Evolutionary conservation across 2,797 vertebrate species (phyloP).

Genomic region (Paratrypauchen microcephalus): DNA sequence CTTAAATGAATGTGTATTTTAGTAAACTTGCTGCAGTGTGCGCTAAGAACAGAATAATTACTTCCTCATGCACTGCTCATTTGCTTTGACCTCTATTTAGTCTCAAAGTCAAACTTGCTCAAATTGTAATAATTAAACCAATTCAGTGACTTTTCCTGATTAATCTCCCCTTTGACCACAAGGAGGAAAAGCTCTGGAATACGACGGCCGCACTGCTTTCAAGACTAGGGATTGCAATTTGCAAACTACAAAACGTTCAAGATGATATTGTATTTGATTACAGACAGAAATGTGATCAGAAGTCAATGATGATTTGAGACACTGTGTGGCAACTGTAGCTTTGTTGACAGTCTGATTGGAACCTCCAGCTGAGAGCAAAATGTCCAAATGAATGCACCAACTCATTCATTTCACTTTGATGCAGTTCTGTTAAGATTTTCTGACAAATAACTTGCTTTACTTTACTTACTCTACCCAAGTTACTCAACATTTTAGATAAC

Average conservation of each 20-base stretch:
- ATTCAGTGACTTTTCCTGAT: neutral
- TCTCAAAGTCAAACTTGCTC: slow-evolving; percentile 3
- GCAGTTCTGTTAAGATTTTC: no score
- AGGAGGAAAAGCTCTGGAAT: neutral
- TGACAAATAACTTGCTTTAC: no score
- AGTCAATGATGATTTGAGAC: no score
- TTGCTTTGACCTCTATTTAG: slow-evolving; percentile 5
- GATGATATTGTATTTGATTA: slow-evolving; percentile 25
- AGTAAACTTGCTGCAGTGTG: no score
- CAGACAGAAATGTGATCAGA: slow-evolving; percentile 9
- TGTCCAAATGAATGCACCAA: no score
- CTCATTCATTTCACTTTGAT: no score
- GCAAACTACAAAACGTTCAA: neutral
- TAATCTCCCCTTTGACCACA: slow-evolving; percentile 10
- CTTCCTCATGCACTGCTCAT: slow-evolving; percentile 8
- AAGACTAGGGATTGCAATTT: neutral
- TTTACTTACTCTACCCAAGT: no score
- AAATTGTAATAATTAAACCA: slow-evolving; percentile 3
- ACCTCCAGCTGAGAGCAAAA: no score
- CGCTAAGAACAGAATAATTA: neutral
- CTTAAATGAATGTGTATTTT: slow-evolving; percentile 10
- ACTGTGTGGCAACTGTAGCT: no score
- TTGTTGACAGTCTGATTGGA: no score
- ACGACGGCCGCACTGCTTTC: neutral
- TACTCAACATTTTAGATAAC: no score